These are phyloP conservation scores for Daphoenositta chrysoptera DNA, from an alignment of 2,113 vertebrate species.

Conservation along the genomic window DNA sequence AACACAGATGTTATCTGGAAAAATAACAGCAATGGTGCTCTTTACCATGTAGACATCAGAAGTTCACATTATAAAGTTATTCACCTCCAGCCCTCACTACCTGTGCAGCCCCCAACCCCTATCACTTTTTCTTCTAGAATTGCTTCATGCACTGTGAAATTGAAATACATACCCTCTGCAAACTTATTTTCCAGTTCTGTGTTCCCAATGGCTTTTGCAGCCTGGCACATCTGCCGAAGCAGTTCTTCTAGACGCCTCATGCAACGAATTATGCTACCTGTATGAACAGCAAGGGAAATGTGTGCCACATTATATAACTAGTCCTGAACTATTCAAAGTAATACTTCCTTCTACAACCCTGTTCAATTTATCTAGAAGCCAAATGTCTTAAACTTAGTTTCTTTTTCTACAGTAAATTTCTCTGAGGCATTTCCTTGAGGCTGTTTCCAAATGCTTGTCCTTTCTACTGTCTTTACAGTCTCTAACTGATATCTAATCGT, in stretches of 20 bases:
- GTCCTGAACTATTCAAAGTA: neutral
- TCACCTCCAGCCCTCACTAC: neutral
- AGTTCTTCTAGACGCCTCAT: slow-evolving; percentile 94
- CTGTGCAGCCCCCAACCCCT: neutral
- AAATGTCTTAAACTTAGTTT: neutral
- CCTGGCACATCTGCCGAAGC: slow-evolving; percentile 96
- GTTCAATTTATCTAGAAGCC: neutral
- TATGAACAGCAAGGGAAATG: neutral
- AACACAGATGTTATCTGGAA: neutral
- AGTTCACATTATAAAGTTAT: neutral
- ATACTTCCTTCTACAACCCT: neutral
- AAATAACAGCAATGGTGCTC: neutral
- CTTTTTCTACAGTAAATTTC: neutral
- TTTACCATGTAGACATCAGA: neutral
- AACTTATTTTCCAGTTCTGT: slow-evolving; percentile 98
- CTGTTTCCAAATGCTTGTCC: neutral
- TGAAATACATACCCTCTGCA: slow-evolving; percentile 83
- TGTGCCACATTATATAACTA: neutral
- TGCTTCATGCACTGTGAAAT: neutral
- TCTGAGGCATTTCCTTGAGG: neutral
- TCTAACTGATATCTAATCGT: neutral
- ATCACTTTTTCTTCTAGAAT: neutral
- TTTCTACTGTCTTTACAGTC: neutral
- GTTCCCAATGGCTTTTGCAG: slow-evolving; percentile 97
- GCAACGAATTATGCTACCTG: slow-evolving; percentile 97